A percentile compares a stretch with the other conserved stretches of the same genome.
These are phyloP conservation scores for Catocala fraxini DNA, from an alignment of 2,888 invertebrate species.

Conservation along the genomic window DNA sequence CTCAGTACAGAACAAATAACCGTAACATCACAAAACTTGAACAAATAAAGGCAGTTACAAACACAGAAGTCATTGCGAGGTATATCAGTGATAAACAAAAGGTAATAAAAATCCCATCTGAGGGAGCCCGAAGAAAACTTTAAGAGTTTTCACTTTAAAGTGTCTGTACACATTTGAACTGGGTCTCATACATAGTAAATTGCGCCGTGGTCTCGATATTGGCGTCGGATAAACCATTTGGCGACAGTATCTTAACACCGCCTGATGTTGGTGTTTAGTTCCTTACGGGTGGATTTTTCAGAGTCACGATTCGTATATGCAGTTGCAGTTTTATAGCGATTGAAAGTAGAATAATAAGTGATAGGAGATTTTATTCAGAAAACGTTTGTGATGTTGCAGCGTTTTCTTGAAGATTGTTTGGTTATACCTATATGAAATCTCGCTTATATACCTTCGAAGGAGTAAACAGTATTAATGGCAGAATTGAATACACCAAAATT, in stretches of 20 bases:
- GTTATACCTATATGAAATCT: no score
- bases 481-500: no score
- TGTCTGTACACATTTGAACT: conserved; percentile 47
- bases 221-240: conserved; percentile 43
- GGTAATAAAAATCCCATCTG: conserved; percentile 57
- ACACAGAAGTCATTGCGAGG: conserved; percentile 35
- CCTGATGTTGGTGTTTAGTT: conserved; percentile 36
- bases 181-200: conserved; percentile 59
- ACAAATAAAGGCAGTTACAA: conserved; percentile 32
- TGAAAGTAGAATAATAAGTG: no score
- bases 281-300: conserved; percentile 31
- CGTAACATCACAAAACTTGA: conserved; percentile 18
- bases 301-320: conserved; percentile 7
- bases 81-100: conserved; percentile 54
- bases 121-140: conserved; percentile 42
- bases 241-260: conserved; percentile 38
- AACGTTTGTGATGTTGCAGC: no score
- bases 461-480: no score
- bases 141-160: conserved; percentile 51
- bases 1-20: conserved; percentile 19
- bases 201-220: conserved; percentile 48
- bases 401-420: no score
- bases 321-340: background rate
- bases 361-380: no score
- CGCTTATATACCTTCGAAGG: no score